Evolutionary conservation across 2,797 vertebrate genomes (phyloP).

Genomic region (Gymnothorax reevesii): DNA sequence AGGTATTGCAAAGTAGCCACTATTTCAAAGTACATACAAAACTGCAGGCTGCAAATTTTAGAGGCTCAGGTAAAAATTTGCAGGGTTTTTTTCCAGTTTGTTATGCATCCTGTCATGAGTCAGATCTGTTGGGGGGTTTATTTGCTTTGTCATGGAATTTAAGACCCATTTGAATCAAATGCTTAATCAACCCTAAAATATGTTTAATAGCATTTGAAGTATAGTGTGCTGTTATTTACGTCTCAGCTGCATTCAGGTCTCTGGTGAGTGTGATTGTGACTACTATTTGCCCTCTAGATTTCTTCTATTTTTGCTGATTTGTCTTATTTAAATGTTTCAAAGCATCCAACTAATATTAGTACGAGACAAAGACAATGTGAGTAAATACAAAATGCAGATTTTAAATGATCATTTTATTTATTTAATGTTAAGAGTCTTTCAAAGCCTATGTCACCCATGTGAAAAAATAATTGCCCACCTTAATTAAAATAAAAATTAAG

Average conservation of each 20-base stretch:
- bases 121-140: constrained; percentile 15
- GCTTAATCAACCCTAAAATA: constrained; percentile 70
- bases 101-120: not conserved
- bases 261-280: constrained; percentile 11
- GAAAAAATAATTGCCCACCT: too few species aligned
- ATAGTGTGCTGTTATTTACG: constrained; percentile 67
- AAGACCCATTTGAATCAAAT: constrained; percentile 60
- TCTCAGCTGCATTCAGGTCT: constrained; percentile 30
- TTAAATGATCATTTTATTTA: too few species aligned
- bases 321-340: too few species aligned
- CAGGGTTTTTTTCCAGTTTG: not conserved
- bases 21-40: not conserved
- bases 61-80: not conserved
- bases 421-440: too few species aligned
- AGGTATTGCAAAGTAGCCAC: not conserved
- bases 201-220: constrained; percentile 74
- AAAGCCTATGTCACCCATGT: too few species aligned
- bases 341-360: too few species aligned
- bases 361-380: too few species aligned
- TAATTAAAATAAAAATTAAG: too few species aligned
- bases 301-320: too few species aligned
- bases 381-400: too few species aligned
- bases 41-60: not conserved
- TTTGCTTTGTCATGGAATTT: constrained; percentile 28
- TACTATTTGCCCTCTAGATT: not conserved